Evolutionary conservation across 2,797 vertebrate genomes (phyloP).

Genomic region (Melanogrammus aeglefinus): DNA sequence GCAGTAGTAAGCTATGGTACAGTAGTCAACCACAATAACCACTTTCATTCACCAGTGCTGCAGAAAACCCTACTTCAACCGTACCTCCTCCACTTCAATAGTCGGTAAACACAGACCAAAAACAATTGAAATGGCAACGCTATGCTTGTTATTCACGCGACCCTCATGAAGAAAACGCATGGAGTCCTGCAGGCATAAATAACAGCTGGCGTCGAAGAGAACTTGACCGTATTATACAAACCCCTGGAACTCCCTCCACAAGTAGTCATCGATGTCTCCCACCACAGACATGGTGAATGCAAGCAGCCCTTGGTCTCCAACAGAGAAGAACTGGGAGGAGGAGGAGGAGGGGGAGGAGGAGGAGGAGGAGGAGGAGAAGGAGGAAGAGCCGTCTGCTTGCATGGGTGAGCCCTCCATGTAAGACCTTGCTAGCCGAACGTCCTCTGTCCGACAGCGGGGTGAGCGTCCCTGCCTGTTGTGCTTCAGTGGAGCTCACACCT

Average conservation of each 20-base stretch:
- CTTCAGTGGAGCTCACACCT: slow-evolving; percentile 36
- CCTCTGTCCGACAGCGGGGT: slow-evolving; percentile 5
- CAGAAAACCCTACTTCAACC: background rate
- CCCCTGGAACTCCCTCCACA: slow-evolving; percentile 76
- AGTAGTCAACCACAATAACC: background rate
- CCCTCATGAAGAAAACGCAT: background rate
- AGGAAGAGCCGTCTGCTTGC: slow-evolving; percentile 29
- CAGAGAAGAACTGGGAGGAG: slow-evolving; percentile 14
- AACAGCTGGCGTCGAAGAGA: background rate
- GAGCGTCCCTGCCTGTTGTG: background rate
- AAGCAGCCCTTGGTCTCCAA: slow-evolving; percentile 37
- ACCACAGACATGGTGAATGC: slow-evolving; percentile 53
- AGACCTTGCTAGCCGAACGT: background rate
- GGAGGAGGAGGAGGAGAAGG: background rate
- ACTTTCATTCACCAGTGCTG: background rate
- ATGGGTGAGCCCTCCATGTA: slow-evolving; percentile 24
- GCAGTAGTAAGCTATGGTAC: background rate
- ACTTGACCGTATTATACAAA: slow-evolving; percentile 51
- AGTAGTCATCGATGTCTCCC: slow-evolving; percentile 65
- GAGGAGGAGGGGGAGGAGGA: background rate
- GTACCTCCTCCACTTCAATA: background rate
- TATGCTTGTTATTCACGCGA: background rate
- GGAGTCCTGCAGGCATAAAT: background rate
- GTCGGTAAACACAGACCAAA: background rate
- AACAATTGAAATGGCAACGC: background rate